Base-by-base conservation (phyloP, 2,888 invertebrate species). In the Caenorhabditis plicata region DNA sequence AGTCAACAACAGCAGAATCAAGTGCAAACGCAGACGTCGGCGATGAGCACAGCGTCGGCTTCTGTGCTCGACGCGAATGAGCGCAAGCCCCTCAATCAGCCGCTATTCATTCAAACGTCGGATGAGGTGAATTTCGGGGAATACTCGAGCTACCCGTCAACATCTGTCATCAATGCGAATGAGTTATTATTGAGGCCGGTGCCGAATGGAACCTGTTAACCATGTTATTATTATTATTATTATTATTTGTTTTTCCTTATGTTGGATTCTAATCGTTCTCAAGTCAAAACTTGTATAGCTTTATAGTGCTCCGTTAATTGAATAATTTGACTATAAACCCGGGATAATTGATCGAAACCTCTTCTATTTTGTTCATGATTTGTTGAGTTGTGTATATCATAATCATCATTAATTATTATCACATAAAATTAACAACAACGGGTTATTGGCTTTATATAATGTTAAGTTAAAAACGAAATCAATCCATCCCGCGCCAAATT, bases 101-200 rank as follows among this genome's bases (percentile, higher is more conserved):
- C 60, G 8, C 46, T 60, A 2, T 60, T 60, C 39, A 50, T 60
- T 31, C 60, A 60, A 33, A 60, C 53, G 8, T 41, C 49, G 22
- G 60, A 54, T 23, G n/a, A n/a, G n/a, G n/a, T n/a, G n/a, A n/a
- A n/a, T n/a, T 56, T 27, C 19, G 13, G 47, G 36, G 44, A 43
- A 19, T 44, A 52, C 26, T 20, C 44, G 4, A 39, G 42, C 11
- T 54, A 50, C 27, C 53, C 53, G n/a, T 50, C 51, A 31, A 46
- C 35, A 11, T 46, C 53, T 4, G 54, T 50, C 5, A 54, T 60
- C 42, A 60, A 50, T 26, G 46, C 52, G 5, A 50, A 22, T 27
- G 45, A 60, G 22, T 43, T 60, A 2, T 19, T 60, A 7, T 44
- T 60, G 8, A 47, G 60, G 25, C 60, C 60, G n/a, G 50, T 54